A percentile compares a stretch with the other conserved stretches of the same genome.
phyloP scores from a whole-genome alignment of 1,140 invertebrate genomes.

The Megalonaias nervosa region DNA sequence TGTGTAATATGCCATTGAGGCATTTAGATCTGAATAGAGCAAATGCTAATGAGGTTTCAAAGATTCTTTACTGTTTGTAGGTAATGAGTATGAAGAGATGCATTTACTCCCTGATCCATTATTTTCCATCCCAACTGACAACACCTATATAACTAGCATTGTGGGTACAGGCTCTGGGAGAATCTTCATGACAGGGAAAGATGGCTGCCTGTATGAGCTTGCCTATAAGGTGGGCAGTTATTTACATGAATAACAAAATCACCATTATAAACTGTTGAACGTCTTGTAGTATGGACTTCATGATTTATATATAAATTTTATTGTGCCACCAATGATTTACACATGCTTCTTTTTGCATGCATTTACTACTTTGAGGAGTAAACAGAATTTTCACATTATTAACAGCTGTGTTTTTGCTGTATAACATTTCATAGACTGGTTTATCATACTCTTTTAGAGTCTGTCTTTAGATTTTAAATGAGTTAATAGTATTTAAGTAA shows the following conservation, averaged over 20 bases:
- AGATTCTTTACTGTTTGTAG: not conserved
- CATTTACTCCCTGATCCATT: conserved; percentile 94
- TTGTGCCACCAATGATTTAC: not conserved
- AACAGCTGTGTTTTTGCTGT: too few species aligned
- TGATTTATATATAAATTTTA: not conserved
- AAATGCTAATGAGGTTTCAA: too few species aligned
- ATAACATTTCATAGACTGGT: too few species aligned
- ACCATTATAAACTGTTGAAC: not conserved
- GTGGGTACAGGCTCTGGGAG: conserved; percentile 86
- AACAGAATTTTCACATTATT: too few species aligned
- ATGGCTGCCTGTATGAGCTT: conserved; percentile 96
- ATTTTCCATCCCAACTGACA: conserved; percentile 93
- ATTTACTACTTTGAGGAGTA: not conserved
- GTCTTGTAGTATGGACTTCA: not conserved
- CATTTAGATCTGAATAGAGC: too few species aligned
- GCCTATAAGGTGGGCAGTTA: conserved; percentile 85
- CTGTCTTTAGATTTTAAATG: too few species aligned
- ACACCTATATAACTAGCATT: conserved; percentile 87
- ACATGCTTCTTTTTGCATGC: conserved; percentile 3
- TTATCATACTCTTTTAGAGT: too few species aligned
- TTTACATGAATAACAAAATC: not conserved
- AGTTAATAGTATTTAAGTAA: too few species aligned
- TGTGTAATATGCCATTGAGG: too few species aligned
- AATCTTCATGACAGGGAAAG: conserved; percentile 95
- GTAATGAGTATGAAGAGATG: conserved; percentile 78